Evolutionary conservation across 1,140 invertebrate genomes (phyloP).

Genomic region (Papilio polytes): DNA sequence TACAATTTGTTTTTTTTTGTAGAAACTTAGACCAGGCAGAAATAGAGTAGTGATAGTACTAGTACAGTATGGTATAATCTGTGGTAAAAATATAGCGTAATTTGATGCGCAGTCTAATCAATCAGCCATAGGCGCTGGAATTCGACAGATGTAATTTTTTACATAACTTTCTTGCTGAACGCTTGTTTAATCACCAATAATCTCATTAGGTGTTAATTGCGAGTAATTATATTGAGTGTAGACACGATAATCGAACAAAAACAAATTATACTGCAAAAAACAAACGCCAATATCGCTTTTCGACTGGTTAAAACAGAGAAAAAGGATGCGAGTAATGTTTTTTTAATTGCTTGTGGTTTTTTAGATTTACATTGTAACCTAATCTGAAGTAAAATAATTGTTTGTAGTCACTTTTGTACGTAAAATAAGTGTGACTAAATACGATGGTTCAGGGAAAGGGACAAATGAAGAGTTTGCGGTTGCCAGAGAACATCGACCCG

Average conservation of each 20-base stretch:
- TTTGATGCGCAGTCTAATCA: background rate
- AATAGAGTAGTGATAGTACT: too few species aligned
- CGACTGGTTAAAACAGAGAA: background rate
- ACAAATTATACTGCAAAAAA: too few species aligned
- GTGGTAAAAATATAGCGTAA: background rate
- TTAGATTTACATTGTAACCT: background rate
- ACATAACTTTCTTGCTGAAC: background rate
- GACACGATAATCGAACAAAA: too few species aligned
- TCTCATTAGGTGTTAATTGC: slow-evolving; percentile 17
- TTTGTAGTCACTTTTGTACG: slow-evolving; percentile 37
- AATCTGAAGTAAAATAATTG: slow-evolving; percentile 19
- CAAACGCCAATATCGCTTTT: too few species aligned
- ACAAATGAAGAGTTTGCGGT: slow-evolving; percentile 48
- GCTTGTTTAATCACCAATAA: slow-evolving; percentile 6
- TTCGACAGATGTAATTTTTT: background rate
- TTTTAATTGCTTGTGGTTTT: background rate
- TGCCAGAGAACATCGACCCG: slow-evolving; percentile 47
- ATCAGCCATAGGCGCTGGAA: background rate
- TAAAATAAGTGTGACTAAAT: slow-evolving; percentile 49
- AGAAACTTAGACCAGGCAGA: too few species aligned
- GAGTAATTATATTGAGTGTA: background rate
- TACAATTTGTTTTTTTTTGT: too few species aligned
- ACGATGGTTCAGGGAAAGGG: slow-evolving; percentile 41
- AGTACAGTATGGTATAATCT: too few species aligned
- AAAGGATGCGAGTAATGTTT: background rate